phyloP scores from a whole-genome alignment of 2,888 invertebrate genomes.

The Drosophila planitibia region DNA sequence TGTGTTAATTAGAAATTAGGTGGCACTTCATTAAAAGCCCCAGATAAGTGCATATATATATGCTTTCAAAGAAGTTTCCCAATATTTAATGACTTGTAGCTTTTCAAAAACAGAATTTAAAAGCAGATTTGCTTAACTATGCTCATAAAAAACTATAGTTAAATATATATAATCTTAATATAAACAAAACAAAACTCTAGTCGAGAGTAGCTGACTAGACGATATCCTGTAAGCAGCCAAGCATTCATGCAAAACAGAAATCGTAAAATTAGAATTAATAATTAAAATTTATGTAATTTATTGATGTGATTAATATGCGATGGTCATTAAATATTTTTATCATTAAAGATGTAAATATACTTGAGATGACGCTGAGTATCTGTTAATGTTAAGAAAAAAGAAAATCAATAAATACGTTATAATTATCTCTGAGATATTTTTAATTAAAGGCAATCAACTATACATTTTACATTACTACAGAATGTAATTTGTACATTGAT shows the following conservation, averaged over 20 bases:
- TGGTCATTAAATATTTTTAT: not conserved
- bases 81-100: not conserved
- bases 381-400: not conserved
- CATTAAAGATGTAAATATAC: not conserved
- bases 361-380: not conserved
- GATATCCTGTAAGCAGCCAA: not conserved
- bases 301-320: not conserved
- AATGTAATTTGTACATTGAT: not conserved
- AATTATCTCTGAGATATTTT: not conserved
- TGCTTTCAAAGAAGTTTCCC: not conserved
- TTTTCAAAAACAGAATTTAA: not conserved
- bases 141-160: not conserved
- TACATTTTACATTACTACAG: not conserved
- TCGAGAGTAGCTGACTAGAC: not conserved
- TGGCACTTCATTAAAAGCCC: conserved; percentile 44
- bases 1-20: conserved; percentile 65
- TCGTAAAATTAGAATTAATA: not conserved
- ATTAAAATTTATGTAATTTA: not conserved
- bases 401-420: not conserved
- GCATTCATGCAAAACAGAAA: not conserved
- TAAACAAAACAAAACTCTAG: no score
- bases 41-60: conserved; percentile 4
- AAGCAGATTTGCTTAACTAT: not conserved
- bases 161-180: not conserved
- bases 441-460: conserved; percentile 19